phyloP scores from a whole-genome alignment of 2,888 invertebrate species.

The Abrostola tripartita region DNA sequence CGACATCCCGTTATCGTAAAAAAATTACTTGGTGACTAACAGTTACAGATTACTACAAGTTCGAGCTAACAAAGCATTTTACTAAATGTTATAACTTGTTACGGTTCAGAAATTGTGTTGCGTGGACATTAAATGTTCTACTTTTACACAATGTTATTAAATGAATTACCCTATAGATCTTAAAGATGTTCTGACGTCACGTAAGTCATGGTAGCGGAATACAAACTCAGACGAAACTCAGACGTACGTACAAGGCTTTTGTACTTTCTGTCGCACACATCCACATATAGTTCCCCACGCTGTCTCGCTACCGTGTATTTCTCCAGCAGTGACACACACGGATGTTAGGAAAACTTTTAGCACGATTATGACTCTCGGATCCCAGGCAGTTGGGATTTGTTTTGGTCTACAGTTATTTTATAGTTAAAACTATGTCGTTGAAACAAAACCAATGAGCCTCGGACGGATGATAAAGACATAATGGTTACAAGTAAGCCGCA shows the following conservation, averaged over 20 bases:
- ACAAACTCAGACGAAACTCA: not conserved
- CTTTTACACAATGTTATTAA: too few species aligned
- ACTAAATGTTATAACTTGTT: too few species aligned
- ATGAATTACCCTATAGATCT: not conserved
- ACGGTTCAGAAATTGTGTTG: too few species aligned
- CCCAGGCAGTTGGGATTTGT: conserved; percentile 2
- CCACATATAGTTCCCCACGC: not conserved
- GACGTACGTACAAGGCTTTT: not conserved
- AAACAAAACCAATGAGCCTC: not conserved
- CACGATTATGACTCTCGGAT: conserved; percentile 3
- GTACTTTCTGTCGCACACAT: not conserved
- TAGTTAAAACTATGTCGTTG: conserved; percentile 1
- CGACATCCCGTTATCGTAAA: too few species aligned
- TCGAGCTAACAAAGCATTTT: too few species aligned
- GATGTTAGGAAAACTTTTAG: conserved; percentile 2
- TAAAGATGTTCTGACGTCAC: not conserved
- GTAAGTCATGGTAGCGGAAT: not conserved
- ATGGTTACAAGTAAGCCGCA: too few species aligned
- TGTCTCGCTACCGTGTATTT: too few species aligned
- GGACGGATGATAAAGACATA: too few species aligned
- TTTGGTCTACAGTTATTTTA: conserved; percentile 6
- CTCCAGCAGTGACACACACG: not conserved
- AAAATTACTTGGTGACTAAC: too few species aligned
- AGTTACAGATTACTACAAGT: too few species aligned
- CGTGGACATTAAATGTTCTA: too few species aligned